phyloP scores from a whole-genome alignment of 1,140 invertebrate genomes.

The Drusus annulatus region DNA sequence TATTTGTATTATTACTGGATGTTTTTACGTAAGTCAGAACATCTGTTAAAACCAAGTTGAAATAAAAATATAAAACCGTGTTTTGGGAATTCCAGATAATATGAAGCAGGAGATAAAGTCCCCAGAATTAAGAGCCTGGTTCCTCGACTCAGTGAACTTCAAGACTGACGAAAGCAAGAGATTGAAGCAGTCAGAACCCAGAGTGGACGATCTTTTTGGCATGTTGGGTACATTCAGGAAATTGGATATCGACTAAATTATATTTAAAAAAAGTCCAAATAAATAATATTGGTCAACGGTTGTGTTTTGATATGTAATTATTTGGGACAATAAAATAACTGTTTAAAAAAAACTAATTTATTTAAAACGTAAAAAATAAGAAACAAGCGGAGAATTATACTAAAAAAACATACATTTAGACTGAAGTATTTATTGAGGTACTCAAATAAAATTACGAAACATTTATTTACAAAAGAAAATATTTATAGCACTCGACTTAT shows the following conservation, averaged over 20 bases:
- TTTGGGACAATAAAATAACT: too few species aligned
- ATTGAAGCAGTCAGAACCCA: background rate
- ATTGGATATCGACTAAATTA: slow-evolving; percentile 46
- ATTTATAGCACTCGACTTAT: background rate
- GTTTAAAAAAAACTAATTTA: too few species aligned
- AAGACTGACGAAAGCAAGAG: slow-evolving; percentile 53
- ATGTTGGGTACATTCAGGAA: slow-evolving; percentile 51
- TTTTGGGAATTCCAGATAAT: slow-evolving; percentile 42
- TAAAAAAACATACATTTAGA: background rate
- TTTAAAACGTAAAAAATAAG: too few species aligned
- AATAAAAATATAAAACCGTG: too few species aligned
- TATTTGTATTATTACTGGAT: too few species aligned
- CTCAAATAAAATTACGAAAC: background rate
- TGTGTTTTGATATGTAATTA: too few species aligned
- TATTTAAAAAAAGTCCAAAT: too few species aligned
- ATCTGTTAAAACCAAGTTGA: too few species aligned
- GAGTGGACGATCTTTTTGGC: slow-evolving; percentile 41
- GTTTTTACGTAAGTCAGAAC: too few species aligned
- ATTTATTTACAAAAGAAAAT: background rate
- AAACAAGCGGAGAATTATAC: background rate
- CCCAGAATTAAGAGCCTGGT: slow-evolving; percentile 37
- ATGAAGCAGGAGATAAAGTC: slow-evolving; percentile 33
- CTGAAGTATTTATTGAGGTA: background rate
- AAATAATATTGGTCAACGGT: too few species aligned
- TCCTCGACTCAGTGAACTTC: slow-evolving; percentile 15